Conservation (phyloP, 1,140 invertebrate species). For the Pteromalus puparum region DNA sequence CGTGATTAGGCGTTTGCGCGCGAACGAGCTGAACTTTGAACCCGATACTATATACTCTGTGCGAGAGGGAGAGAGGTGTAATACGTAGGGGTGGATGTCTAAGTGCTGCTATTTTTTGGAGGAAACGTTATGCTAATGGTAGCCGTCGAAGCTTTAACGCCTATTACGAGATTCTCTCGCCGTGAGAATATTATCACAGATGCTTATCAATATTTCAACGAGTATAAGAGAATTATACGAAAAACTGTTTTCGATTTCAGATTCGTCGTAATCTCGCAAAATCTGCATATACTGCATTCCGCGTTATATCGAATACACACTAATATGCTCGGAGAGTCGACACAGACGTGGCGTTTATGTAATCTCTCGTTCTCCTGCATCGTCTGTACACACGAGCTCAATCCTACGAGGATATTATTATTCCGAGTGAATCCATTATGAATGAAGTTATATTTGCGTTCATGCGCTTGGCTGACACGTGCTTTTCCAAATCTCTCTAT, state of each 20-base stretch:
- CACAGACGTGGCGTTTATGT: conserved; percentile 5
- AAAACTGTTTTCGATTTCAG: no score
- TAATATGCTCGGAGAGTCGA: background rate
- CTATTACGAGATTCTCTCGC: no score
- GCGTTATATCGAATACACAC: background rate
- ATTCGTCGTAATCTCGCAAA: no score
- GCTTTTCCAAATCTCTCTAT: background rate
- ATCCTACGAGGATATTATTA: background rate
- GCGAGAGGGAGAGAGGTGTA: no score
- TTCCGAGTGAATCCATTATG: conserved; percentile 9
- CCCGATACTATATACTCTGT: background rate
- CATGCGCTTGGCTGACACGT: background rate
- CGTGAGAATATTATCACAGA: no score
- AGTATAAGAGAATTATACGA: no score
- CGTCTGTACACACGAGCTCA: background rate
- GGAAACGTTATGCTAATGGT: no score
- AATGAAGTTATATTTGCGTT: background rate
- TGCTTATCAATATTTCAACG: no score
- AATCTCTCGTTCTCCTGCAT: background rate
- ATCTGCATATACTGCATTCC: background rate
- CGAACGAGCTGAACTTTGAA: conserved; percentile 3
- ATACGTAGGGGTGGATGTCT: no score
- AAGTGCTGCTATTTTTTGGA: no score
- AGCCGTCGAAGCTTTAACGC: no score
- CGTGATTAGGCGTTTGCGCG: conserved; percentile 20